These are phyloP conservation scores for Asteroscopus sphinx DNA, from an alignment of 2,888 invertebrate species.

Conservation along the genomic window DNA sequence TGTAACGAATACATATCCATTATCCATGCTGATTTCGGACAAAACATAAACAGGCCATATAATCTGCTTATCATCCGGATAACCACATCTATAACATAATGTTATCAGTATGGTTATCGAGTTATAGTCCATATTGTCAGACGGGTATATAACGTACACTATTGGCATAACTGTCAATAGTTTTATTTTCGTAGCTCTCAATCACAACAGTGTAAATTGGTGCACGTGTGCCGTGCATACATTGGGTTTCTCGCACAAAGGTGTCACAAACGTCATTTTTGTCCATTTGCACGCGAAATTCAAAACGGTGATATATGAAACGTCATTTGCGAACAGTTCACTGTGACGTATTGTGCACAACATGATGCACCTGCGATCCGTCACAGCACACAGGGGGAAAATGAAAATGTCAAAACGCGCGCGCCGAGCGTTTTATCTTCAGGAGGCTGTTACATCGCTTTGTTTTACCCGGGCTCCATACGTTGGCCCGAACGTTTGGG, in stretches of 20 bases:
- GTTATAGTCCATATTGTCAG: neutral
- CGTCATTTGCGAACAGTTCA: constrained; percentile 62
- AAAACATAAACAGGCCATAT: too few relatives aligned
- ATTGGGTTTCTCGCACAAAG: constrained; percentile 42
- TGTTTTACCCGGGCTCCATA: too few relatives aligned
- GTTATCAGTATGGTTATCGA: too few relatives aligned
- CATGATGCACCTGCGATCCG: constrained; percentile 70
- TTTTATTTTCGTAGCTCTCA: constrained; percentile 21
- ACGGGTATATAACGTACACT: too few relatives aligned
- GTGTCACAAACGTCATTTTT: constrained; percentile 56
- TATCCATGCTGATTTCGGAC: too few relatives aligned
- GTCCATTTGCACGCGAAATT: constrained; percentile 51
- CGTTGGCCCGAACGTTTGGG: too few relatives aligned
- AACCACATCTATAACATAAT: too few relatives aligned
- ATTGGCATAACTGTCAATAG: constrained; percentile 26
- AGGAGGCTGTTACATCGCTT: constrained; percentile 41
- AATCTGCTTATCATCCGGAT: too few relatives aligned
- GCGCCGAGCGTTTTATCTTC: constrained; percentile 39
- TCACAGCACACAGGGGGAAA: constrained; percentile 59
- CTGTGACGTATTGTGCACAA: constrained; percentile 58
- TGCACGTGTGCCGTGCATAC: constrained; percentile 31
- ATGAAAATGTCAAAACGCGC: constrained; percentile 67
- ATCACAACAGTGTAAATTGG: constrained; percentile 38
- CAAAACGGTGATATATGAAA: constrained; percentile 63
- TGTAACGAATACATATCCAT: too few relatives aligned